Evolutionary conservation across 2,888 invertebrate genomes (phyloP).

Genomic region (Drosophila bunnanda): DNA sequence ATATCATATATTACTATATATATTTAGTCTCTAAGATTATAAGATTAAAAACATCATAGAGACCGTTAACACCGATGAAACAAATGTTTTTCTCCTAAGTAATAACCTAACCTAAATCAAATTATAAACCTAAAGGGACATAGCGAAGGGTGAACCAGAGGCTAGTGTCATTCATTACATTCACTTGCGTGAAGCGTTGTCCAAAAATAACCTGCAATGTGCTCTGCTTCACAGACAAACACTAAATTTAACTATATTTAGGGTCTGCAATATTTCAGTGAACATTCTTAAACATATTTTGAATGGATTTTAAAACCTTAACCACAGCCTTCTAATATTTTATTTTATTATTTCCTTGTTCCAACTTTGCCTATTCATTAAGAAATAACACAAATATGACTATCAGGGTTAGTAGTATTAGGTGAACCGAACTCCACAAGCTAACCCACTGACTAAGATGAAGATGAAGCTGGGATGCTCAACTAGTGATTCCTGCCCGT

Average conservation of each 20-base stretch:
- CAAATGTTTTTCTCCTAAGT: no score
- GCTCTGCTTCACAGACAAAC: neutral
- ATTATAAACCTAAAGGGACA: no score
- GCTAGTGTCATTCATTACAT: no score
- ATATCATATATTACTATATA: no score
- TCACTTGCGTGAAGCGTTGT: no score
- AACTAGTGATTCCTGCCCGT: neutral
- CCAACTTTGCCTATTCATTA: neutral
- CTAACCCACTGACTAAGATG: constrained; percentile 14
- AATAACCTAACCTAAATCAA: no score
- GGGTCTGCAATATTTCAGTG: neutral
- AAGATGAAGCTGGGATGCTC: constrained; percentile 19
- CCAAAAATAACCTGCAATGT: neutral
- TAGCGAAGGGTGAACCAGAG: no score
- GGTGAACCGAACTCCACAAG: neutral
- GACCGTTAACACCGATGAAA: no score
- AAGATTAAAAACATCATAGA: no score
- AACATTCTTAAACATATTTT: neutral
- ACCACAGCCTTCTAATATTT: neutral
- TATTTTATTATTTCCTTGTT: neutral
- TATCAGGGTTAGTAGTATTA: neutral
- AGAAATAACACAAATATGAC: neutral
- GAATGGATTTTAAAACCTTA: no score
- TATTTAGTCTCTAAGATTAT: no score
- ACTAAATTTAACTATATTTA: neutral